Conservation (phyloP, 1,140 invertebrate genomes). For the Bombus terrestris region DNA sequence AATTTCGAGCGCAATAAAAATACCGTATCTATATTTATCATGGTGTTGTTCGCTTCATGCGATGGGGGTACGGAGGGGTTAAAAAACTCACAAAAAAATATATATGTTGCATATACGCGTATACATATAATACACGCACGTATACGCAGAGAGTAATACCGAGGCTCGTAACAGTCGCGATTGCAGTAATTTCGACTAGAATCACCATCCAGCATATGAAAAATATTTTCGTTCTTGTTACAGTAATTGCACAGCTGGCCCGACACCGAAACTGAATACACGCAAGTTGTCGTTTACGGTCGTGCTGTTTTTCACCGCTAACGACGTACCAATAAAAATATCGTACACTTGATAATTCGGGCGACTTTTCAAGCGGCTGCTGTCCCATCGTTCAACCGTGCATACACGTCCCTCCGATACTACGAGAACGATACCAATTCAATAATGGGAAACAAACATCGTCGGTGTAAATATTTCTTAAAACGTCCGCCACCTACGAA, state of each 20-base stretch:
- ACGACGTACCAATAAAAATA: conserved; percentile 1
- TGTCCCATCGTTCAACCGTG: neutral
- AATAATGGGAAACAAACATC: conserved; percentile 20
- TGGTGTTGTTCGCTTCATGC: conserved; percentile 8
- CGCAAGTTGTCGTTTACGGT: conserved; percentile 20
- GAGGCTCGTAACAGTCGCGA: neutral
- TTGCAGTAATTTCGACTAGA: conserved; percentile 26
- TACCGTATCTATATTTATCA: conserved; percentile 35
- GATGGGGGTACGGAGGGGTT: neutral
- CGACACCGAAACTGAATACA: conserved; percentile 8
- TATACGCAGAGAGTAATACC: neutral
- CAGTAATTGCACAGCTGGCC: conserved; percentile 10
- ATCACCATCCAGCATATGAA: conserved; percentile 13
- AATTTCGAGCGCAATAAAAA: conserved; percentile 28
- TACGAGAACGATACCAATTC: neutral
- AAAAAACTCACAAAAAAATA: conserved; percentile 16
- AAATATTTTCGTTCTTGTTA: conserved; percentile 16
- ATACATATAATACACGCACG: neutral
- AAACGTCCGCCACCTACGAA: neutral
- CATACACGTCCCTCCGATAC: too few species aligned
- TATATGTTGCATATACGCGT: neutral
- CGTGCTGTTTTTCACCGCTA: neutral
- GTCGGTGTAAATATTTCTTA: conserved; percentile 28
- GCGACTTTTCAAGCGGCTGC: neutral
- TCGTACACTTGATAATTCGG: neutral